These are phyloP conservation scores for Petaurus breviceps DNA, from an alignment of 2,113 vertebrate species.

Conservation along the genomic window DNA sequence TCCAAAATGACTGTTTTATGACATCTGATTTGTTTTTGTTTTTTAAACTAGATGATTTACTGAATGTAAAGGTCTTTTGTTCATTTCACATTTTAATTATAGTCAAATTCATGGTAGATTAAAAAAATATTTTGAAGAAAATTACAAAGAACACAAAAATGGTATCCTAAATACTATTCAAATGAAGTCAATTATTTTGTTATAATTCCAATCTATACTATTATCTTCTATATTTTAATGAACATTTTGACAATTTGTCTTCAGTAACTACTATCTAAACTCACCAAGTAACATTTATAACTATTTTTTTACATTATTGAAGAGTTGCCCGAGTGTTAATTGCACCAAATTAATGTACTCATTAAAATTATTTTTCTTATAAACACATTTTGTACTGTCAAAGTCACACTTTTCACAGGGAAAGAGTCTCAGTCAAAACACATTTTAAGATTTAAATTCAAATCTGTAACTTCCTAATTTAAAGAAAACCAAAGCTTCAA, in stretches of 20 bases:
- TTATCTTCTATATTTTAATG: slow-evolving; percentile 31
- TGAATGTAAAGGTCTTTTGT: background rate
- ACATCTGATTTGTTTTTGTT: background rate
- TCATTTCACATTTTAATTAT: background rate
- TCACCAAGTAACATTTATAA: slow-evolving; percentile 47
- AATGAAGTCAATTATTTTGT: slow-evolving; percentile 13
- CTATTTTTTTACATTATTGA: slow-evolving; percentile 70
- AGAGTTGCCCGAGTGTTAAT: slow-evolving; percentile 68
- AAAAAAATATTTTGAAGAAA: background rate
- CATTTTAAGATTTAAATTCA: slow-evolving; percentile 12
- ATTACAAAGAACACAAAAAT: slow-evolving; percentile 4
- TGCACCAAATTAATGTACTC: slow-evolving; percentile 62
- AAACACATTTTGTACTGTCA: slow-evolving; percentile 68
- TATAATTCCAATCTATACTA: slow-evolving; percentile 22
- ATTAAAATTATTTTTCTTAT: slow-evolving; percentile 75
- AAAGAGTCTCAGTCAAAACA: slow-evolving; percentile 20
- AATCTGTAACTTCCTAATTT: slow-evolving; percentile 41
- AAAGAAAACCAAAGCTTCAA: slow-evolving; percentile 1
- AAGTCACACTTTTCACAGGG: slow-evolving; percentile 50
- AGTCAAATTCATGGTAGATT: slow-evolving; percentile 38
- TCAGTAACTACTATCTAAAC: slow-evolving; percentile 22
- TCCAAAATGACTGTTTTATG: background rate
- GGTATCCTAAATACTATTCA: slow-evolving; percentile 2
- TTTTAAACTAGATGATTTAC: background rate
- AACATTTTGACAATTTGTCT: slow-evolving; percentile 17